Conservation (phyloP, 2,888 invertebrate species). For the Dyspetes luteomarginatus region DNA sequence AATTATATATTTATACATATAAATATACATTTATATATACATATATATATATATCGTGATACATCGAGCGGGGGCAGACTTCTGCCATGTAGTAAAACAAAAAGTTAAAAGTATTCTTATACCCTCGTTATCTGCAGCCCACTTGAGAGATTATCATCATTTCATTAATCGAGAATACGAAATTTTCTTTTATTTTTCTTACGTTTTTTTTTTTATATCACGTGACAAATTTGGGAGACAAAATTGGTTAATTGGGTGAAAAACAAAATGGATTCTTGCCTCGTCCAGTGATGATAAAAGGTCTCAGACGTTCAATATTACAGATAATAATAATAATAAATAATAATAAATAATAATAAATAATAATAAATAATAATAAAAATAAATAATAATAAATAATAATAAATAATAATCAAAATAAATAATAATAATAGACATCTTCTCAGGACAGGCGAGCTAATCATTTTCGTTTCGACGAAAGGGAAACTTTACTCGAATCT, state of each 20-base stretch:
- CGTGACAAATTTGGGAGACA: neutral
- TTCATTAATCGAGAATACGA: too few species aligned
- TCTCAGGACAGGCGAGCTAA: constrained; percentile 4
- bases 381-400: neutral
- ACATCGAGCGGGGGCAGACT: too few species aligned
- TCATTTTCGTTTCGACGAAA: neutral
- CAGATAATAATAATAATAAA: neutral
- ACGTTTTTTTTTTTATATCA: too few species aligned
- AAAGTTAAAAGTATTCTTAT: too few species aligned
- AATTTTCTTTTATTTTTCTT: too few species aligned
- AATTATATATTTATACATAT: too few species aligned
- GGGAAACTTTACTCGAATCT: constrained; percentile 5
- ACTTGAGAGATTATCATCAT: too few species aligned
- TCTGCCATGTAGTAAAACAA: too few species aligned
- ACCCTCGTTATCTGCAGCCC: too few species aligned
- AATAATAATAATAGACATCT: neutral
- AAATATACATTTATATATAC: too few species aligned
- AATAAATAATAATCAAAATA: neutral
- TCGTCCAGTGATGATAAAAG: neutral
- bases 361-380: too few species aligned
- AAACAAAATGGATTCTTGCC: neutral
- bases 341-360: neutral
- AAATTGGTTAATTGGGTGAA: neutral
- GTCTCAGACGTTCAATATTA: neutral
- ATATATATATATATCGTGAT: too few species aligned